Conservation (phyloP, 1,140 invertebrate species). For the Papilio dardanus region DNA sequence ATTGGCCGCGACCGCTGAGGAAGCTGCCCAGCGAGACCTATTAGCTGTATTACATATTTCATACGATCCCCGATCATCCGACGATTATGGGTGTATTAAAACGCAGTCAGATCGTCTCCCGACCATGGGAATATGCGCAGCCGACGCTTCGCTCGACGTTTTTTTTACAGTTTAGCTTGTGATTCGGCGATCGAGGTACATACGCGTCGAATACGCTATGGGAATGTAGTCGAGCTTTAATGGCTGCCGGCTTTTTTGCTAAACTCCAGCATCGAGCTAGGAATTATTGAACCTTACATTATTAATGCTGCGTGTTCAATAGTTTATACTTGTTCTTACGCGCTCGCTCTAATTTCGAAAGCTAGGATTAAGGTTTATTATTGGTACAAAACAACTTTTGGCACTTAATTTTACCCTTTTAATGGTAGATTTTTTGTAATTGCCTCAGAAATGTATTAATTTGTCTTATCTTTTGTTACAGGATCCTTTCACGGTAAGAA, state of each 20-base stretch:
- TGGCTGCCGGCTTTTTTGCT: slow-evolving; percentile 52
- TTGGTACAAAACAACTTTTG: too few relatives aligned
- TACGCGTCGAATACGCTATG: slow-evolving; percentile 61
- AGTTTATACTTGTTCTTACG: not conserved
- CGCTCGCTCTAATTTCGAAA: not conserved
- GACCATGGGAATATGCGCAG: slow-evolving; percentile 70
- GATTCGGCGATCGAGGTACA: slow-evolving; percentile 61
- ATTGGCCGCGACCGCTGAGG: slow-evolving; percentile 78
- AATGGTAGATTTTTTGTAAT: too few relatives aligned
- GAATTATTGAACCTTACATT: slow-evolving; percentile 38
- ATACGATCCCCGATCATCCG: slow-evolving; percentile 65
- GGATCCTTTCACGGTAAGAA: slow-evolving; percentile 76
- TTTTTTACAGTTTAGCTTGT: slow-evolving; percentile 73
- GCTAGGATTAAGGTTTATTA: too few relatives aligned
- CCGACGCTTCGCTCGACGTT: slow-evolving; percentile 63
- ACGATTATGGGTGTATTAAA: slow-evolving; percentile 77
- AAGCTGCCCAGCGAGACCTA: slow-evolving; percentile 73
- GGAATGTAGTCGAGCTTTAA: slow-evolving; percentile 57
- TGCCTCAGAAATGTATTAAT: not conserved
- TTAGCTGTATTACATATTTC: slow-evolving; percentile 77
- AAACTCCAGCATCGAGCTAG: slow-evolving; percentile 43
- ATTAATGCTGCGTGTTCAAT: not conserved
- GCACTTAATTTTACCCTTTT: not conserved
- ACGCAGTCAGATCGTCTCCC: slow-evolving; percentile 59
- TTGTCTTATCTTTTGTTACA: slow-evolving; percentile 67